Conservation (phyloP, 2,888 invertebrate species). For the Esperia sulphurella region DNA sequence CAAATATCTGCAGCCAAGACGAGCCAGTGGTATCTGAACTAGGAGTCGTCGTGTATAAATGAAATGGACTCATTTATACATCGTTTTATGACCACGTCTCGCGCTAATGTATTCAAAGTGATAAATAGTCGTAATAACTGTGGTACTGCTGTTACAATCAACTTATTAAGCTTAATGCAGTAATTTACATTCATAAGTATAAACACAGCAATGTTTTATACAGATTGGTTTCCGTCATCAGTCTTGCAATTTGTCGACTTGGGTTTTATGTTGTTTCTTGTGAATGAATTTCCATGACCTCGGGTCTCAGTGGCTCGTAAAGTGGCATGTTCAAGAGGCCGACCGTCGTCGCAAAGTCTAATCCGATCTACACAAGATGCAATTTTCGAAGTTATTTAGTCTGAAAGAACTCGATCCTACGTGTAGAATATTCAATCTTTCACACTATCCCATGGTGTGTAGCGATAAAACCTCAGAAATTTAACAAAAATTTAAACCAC, state of each 20-base stretch:
- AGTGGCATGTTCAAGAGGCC: no score
- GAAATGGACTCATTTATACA: constrained; percentile 11
- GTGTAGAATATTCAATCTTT: no score
- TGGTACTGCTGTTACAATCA: background rate
- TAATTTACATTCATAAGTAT: background rate
- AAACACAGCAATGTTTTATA: background rate
- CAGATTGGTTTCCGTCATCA: background rate
- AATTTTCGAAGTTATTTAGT: no score
- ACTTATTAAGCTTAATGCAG: background rate
- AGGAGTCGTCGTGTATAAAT: constrained; percentile 4
- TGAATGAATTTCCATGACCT: background rate
- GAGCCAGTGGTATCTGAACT: background rate
- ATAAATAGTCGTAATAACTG: constrained; percentile 22
- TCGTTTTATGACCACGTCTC: constrained; percentile 13
- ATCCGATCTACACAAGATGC: no score
- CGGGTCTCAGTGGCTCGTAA: background rate
- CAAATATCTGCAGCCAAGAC: background rate
- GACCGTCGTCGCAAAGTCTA: no score
- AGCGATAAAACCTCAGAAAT: no score
- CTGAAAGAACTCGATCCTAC: no score
- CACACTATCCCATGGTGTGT: no score
- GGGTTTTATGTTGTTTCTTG: background rate
- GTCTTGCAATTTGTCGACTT: background rate
- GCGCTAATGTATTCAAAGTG: constrained; percentile 22
- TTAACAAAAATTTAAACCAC: no score